phyloP scores from a whole-genome alignment of 2,113 vertebrate species.

The Candoia aspera region DNA sequence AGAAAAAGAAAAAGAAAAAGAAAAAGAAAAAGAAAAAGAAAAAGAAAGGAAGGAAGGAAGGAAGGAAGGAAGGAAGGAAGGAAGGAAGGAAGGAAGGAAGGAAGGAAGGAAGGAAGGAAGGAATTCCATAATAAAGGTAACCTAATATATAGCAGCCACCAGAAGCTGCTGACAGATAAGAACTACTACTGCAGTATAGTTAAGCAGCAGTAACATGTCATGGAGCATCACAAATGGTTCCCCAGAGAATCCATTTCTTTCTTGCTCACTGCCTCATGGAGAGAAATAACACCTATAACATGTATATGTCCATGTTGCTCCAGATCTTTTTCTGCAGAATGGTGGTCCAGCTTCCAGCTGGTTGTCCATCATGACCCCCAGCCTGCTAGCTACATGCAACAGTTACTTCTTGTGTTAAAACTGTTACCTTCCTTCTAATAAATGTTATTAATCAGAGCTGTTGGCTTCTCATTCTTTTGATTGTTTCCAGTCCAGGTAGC shows the following conservation, averaged over 20 bases:
- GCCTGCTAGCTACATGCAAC: neutral
- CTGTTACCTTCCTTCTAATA: neutral
- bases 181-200: neutral
- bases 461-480: neutral
- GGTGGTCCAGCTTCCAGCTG: neutral
- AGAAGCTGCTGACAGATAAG: neutral
- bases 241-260: neutral
- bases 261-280: neutral
- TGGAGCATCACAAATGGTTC: neutral
- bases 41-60: no score
- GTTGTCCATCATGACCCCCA: neutral
- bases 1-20: no score
- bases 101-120: no score
- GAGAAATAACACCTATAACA: neutral
- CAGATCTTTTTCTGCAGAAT: neutral
- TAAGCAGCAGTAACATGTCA: neutral
- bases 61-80: no score
- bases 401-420: neutral
- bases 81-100: no score
- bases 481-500: neutral
- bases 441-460: neutral
- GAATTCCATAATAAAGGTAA: neutral
- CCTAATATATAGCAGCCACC: neutral
- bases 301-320: neutral
- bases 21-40: no score